Conservation (phyloP, 1,140 invertebrate species). For the Drosophila sproati region DNA sequence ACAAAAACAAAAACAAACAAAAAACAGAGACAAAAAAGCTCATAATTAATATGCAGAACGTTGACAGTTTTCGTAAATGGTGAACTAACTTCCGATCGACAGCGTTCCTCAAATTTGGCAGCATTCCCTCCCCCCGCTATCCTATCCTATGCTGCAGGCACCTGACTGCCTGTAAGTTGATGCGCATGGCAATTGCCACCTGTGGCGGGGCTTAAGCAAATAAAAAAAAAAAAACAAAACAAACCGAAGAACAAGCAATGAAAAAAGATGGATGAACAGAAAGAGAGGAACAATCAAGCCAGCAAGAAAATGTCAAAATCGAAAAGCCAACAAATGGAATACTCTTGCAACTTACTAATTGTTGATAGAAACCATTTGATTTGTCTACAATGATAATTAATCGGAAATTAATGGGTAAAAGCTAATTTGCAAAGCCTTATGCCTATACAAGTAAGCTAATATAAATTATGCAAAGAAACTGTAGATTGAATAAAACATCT, state of each 20-base stretch:
- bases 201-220: slow-evolving; percentile 43
- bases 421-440: too few relatives aligned
- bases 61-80: slow-evolving; percentile 73
- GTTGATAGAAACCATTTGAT: too few relatives aligned
- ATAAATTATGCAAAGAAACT: too few relatives aligned
- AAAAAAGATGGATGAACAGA: not conserved
- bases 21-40: slow-evolving; percentile 11
- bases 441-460: too few relatives aligned
- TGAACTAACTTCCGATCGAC: slow-evolving; percentile 67
- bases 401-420: too few relatives aligned
- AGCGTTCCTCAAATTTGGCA: slow-evolving; percentile 47
- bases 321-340: not conserved
- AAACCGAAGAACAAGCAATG: slow-evolving; percentile 6
- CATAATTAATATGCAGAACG: slow-evolving; percentile 76
- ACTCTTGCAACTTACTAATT: too few relatives aligned
- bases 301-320: not conserved
- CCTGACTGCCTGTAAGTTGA: slow-evolving; percentile 52
- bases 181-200: slow-evolving; percentile 72
- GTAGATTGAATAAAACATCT: too few relatives aligned
- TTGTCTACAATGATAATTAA: too few relatives aligned
- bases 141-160: slow-evolving; percentile 2
- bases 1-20: slow-evolving; percentile 11
- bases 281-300: not conserved
- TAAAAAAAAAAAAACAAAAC: slow-evolving; percentile 12
- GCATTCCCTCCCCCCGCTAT: not conserved